Evolutionary conservation across 1,140 invertebrate species (phyloP).

Genomic region (Eumeta japonica): DNA sequence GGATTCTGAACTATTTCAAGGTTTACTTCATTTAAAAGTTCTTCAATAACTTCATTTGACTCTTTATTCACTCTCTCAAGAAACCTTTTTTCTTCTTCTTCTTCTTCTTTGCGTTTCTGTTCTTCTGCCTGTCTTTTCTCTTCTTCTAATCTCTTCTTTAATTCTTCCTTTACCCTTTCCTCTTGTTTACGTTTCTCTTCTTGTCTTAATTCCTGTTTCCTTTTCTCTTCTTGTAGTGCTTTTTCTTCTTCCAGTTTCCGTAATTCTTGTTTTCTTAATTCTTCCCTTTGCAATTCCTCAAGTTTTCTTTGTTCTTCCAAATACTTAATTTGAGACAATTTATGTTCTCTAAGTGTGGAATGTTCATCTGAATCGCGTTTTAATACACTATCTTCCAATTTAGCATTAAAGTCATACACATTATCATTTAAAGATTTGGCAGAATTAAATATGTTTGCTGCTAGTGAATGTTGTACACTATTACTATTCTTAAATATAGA

Average conservation of each 20-base stretch:
- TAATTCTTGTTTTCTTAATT: conserved; percentile 14
- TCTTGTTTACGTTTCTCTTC: conserved; percentile 39
- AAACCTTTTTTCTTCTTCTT: conserved; percentile 37
- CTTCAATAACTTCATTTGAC: conserved; percentile 30
- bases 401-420: conserved; percentile 34
- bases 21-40: conserved; percentile 43
- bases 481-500: conserved; percentile 43
- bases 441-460: conserved; percentile 36
- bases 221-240: conserved; percentile 22
- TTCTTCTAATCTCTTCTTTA: conserved; percentile 44
- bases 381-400: no score
- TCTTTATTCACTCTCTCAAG: conserved; percentile 43
- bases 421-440: conserved; percentile 16
- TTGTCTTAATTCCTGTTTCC: conserved; percentile 22
- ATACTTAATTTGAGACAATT: no score
- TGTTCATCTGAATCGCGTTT: not conserved
- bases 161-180: conserved; percentile 38
- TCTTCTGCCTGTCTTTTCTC: conserved; percentile 30
- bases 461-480: conserved; percentile 16
- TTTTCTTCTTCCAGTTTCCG: conserved; percentile 12
- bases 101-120: conserved; percentile 33
- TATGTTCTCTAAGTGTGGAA: not conserved
- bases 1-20: conserved; percentile 33
- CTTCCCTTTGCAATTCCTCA: conserved; percentile 18
- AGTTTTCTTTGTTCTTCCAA: conserved; percentile 15